Conservation (phyloP, 2,113 vertebrate species). For the Herpailurus yagouaroundi region DNA sequence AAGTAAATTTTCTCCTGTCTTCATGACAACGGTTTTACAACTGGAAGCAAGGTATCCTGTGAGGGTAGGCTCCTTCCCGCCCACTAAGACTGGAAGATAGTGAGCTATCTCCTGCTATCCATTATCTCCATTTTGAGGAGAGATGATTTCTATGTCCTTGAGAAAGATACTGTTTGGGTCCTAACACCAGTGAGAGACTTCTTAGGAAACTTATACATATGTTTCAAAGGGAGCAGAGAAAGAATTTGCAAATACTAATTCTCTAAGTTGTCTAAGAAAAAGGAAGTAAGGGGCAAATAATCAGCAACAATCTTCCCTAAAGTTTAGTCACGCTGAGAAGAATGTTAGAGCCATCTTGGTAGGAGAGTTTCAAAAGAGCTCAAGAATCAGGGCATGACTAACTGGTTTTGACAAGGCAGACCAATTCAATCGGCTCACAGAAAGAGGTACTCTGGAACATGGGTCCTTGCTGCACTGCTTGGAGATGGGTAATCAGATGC, state of each 20-base stretch:
- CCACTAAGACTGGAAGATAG: not conserved
- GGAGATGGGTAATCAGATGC: not conserved
- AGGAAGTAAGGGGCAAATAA: not conserved
- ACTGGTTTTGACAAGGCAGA: slow-evolving; percentile 33
- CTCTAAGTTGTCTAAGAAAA: slow-evolving; percentile 31
- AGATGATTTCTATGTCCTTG: not conserved
- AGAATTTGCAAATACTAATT: not conserved
- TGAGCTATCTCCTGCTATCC: not conserved
- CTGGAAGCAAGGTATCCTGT: not conserved
- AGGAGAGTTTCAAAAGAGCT: slow-evolving; percentile 2
- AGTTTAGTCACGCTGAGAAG: not conserved
- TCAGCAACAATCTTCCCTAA: not conserved
- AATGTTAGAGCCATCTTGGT: not conserved
- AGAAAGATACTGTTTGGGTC: not conserved
- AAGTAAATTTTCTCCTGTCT: not conserved
- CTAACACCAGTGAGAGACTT: not conserved
- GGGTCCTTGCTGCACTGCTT: not conserved
- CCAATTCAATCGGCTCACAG: slow-evolving; percentile 6
- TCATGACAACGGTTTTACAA: not conserved
- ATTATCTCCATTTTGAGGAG: not conserved
- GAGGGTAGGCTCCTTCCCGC: not conserved
- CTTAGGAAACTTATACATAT: not conserved
- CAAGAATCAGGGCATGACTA: not conserved
- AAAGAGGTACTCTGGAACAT: not conserved
- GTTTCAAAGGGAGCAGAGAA: not conserved